These are phyloP conservation scores for Tyto alba DNA, from an alignment of 2,113 vertebrate genomes.

Conservation along the genomic window DNA sequence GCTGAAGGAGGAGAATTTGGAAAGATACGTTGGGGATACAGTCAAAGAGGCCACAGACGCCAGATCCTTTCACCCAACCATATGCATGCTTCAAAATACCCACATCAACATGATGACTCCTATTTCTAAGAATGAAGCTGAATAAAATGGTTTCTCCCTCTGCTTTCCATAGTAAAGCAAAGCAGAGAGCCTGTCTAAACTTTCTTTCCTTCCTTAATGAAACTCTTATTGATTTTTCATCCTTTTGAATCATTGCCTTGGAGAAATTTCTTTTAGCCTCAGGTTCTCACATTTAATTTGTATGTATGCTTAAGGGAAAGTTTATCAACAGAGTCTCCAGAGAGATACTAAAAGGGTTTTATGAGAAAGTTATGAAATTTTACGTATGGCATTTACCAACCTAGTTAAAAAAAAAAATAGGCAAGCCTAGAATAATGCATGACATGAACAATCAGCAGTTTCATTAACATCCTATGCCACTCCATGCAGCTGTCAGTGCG, in stretches of 20 bases:
- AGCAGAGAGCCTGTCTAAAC: conserved; percentile 56
- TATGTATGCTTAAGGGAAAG: conserved; percentile 71
- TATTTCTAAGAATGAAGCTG: conserved; percentile 17
- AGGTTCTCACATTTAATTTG: conserved; percentile 84
- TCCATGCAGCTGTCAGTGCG: not conserved
- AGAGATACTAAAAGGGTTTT: conserved; percentile 48
- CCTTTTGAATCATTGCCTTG: conserved; percentile 79
- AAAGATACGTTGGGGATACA: not conserved
- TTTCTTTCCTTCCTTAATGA: conserved; percentile 77
- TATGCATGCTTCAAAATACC: not conserved
- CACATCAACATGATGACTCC: not conserved
- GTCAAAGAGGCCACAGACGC: not conserved
- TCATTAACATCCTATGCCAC: not conserved
- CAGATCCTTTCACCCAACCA: not conserved
- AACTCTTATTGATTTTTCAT: conserved; percentile 87
- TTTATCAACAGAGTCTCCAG: conserved; percentile 71
- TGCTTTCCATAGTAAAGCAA: conserved; percentile 46
- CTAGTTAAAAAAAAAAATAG: conserved; percentile 28
- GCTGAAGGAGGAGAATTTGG: not conserved
- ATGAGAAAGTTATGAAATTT: conserved; percentile 61
- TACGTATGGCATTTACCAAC: conserved; percentile 47
- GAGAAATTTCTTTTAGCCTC: conserved; percentile 73
- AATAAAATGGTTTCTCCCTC: conserved; percentile 34
- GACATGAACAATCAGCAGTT: not conserved
- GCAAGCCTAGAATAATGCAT: conserved; percentile 10